These are phyloP conservation scores for Nomada flava DNA, from an alignment of 2,888 invertebrate genomes.

Conservation along the genomic window DNA sequence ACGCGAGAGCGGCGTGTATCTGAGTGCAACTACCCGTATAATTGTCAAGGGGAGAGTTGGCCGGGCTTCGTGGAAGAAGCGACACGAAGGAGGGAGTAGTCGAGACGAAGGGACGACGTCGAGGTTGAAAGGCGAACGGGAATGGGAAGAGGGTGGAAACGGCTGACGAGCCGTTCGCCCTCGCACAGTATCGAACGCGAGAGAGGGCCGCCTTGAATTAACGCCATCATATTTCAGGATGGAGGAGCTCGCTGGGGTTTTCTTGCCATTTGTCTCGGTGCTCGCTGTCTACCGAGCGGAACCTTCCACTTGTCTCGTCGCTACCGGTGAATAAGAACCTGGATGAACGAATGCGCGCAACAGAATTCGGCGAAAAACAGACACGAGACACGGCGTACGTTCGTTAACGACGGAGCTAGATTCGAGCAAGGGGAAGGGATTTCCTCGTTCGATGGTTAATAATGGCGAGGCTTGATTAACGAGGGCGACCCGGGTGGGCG, in stretches of 20 bases:
- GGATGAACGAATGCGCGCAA: constrained; percentile 40
- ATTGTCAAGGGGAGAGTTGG: constrained; percentile 78
- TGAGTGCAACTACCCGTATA: constrained; percentile 82
- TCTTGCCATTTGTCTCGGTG: constrained; percentile 79
- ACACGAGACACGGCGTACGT: constrained; percentile 28
- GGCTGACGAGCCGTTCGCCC: constrained; percentile 75
- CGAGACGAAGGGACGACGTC: constrained; percentile 49
- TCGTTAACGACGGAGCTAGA: constrained; percentile 33
- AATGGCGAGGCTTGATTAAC: background rate
- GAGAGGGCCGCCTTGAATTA: constrained; percentile 80
- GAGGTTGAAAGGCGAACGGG: constrained; percentile 74
- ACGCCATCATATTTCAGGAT: constrained; percentile 83
- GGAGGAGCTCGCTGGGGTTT: constrained; percentile 75
- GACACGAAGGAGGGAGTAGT: constrained; percentile 40
- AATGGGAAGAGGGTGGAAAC: constrained; percentile 73
- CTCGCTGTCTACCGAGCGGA: constrained; percentile 58
- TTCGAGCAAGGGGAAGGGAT: background rate
- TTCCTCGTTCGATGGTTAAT: background rate
- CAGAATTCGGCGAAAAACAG: constrained; percentile 63
- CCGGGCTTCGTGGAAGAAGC: constrained; percentile 54
- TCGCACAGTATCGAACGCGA: constrained; percentile 74
- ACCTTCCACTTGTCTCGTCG: constrained; percentile 60
- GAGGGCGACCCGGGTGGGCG: constrained; percentile 6
- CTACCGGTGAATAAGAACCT: constrained; percentile 73
- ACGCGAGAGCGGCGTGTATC: constrained; percentile 82